Base-by-base conservation (phyloP, 2,888 invertebrate species). In the Muscina levida region DNA sequence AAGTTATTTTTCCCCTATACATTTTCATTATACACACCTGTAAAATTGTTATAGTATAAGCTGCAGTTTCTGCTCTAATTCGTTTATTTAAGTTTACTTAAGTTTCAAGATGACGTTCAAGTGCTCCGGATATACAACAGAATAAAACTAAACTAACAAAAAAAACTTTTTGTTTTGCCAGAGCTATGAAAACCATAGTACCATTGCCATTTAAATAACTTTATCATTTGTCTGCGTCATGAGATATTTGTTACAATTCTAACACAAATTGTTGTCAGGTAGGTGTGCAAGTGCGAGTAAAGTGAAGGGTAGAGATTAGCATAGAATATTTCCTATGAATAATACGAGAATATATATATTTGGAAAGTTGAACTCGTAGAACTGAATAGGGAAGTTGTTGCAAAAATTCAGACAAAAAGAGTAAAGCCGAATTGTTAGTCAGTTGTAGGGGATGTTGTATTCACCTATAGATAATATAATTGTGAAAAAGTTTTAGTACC, bases 1-100 rank as follows among this genome's bases (percentile, higher is more conserved):
- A 57, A 26, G n/a, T n/a, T n/a, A n/a, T n/a, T n/a, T n/a, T n/a
- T n/a, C n/a, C n/a, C n/a, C n/a, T n/a, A n/a, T n/a, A n/a, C n/a
- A n/a, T 66, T 77, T 68, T 72, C 53, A 53, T 37, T 72, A 72
- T 67, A 31, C 72, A 77, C 77, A 77, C 77, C 77, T 77, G 77
- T 51, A 44, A 24, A 59, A 59, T 72, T 62, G 31, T 57, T 57
- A 15, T 57, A 31, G 24, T n/a, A n/a, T n/a, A 57, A 15, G 57
- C 11, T 37, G 31, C 15, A 1, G 24, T 26, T 56, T 56, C 8
- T 37, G n/a, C 26, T 56, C 31, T 57, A 57, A 57, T n/a, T 57
- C 37, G 15, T 57, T 57, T 57, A 17, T 57, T 31, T 37, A 24
- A 57, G 17, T 31, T 57, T 57, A 31, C 31, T 57, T 57, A 31